Percentiles rank a stretch among this genome's conserved stretches.
phyloP scores from a whole-genome alignment of 1,140 invertebrate species.

The Solenopsis invicta region DNA sequence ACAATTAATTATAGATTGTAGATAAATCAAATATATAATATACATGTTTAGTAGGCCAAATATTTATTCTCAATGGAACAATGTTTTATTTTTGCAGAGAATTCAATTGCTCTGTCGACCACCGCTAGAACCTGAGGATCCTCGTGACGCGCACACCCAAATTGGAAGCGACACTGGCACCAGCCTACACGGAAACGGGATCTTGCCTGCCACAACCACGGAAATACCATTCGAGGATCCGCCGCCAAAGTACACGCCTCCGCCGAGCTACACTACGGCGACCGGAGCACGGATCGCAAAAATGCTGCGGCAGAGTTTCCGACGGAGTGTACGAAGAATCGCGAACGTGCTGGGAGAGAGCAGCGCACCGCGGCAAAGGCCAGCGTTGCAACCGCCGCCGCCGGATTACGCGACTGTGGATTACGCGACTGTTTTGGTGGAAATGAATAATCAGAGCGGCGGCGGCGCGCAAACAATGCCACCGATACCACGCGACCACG shows the following conservation, averaged over 20 bases:
- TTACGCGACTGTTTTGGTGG: slow-evolving; percentile 89
- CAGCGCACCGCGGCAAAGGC: slow-evolving; percentile 73
- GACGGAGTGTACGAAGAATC: slow-evolving; percentile 92
- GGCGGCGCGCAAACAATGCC: too few species aligned
- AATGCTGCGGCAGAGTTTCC: slow-evolving; percentile 92
- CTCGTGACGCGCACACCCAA: slow-evolving; percentile 76
- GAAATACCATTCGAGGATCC: slow-evolving; percentile 90
- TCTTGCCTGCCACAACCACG: slow-evolving; percentile 79
- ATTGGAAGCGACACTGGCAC: slow-evolving; percentile 75
- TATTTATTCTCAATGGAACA: background rate
- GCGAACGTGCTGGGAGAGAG: slow-evolving; percentile 87
- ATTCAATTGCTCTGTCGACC: slow-evolving; percentile 92
- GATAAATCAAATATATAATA: background rate
- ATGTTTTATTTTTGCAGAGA: slow-evolving; percentile 86
- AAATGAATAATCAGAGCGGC: slow-evolving; percentile 87
- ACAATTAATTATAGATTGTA: background rate
- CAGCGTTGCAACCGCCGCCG: slow-evolving; percentile 87
- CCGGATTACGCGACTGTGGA: slow-evolving; percentile 90
- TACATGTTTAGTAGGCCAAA: background rate
- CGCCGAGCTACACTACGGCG: slow-evolving; percentile 96
- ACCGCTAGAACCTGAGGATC: slow-evolving; percentile 86
- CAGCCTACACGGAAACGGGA: slow-evolving; percentile 81
- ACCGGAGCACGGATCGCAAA: slow-evolving; percentile 94
- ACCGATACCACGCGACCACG: slow-evolving; percentile 9
- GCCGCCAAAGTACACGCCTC: slow-evolving; percentile 97